Base-by-base conservation (phyloP, 2,113 vertebrate genomes). In the Platanista minor region DNA sequence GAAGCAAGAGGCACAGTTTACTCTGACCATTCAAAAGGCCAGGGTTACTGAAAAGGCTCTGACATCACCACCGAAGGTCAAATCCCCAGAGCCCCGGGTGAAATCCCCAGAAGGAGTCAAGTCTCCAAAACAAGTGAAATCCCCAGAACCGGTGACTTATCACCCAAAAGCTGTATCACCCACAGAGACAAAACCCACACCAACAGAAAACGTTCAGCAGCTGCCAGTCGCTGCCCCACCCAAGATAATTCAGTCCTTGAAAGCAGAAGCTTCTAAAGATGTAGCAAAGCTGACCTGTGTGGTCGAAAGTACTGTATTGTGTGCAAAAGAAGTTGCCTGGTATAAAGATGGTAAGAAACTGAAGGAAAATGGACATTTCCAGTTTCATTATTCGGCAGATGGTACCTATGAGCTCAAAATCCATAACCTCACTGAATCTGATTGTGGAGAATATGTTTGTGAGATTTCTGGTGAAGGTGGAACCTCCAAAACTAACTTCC, bases 361-460 rank as follows among this genome's bases (percentile, higher is more conserved):
- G 83, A 99, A 98, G 90, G 99, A 99, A 78, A 99, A 99, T 78
- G 99, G 98, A 93, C 99, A 78, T 98, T 99, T 99, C 97, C 99
- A 99, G 97, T 99, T 99, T 98, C 99, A 99, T 94, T 99, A 99
- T 89, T 99, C 99, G 62, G 98, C 99, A 93, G 99, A 99, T 98
- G 99, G 99, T 75, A 99, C 99, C 90, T 99, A 99, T 61, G 99
- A 99, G 96, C 99, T 99, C 74, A 98, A 98, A 95, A 99, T 99
- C 96, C 98, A 99, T 33, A 98, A 99, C 31, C 98, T 99, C 77
- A 96, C 93, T 8, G 99, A 99, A 97, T 98, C 98, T 25, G 99
- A 99, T 96, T 98, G 99, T 96, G 99, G 99, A 96, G 99, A 99
- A 98, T 99, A 99, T 74, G 97, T 97, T 66, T 99, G 99, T 98